Base-by-base conservation (phyloP, 2,888 invertebrate genomes). In the Pseudolycoriella hygida region DNA sequence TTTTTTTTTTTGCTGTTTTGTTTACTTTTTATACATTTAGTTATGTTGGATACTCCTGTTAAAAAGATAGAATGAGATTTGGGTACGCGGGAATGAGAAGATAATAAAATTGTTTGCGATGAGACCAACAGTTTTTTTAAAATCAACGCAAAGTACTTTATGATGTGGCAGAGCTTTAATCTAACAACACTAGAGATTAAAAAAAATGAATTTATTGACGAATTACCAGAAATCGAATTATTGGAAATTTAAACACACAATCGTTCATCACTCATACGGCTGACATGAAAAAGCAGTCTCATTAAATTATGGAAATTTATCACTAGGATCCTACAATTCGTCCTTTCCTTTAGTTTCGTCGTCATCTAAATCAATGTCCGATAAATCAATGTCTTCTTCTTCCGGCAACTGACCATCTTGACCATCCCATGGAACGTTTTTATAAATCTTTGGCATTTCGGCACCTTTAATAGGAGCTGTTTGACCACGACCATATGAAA, bases 401-500 rank as follows among this genome's bases (percentile, higher is more conserved):
- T 68, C 72, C 2, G 88, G 87, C 54, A 85, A 67, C 56, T 83
- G 81, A 0, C 86, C 93, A 60, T 97, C 94, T 59, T 92, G 83
- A 15, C 96, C 96, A 62, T 97, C 94, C 96, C 96, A 97, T 1
- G 86, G 69, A 18, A 80, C 80, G 1, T 74, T 71, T 39, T 67
- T 66, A 8, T 65, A 57, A 38, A 90, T 74, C 51, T 71, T 68
- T 8, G 93, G 93, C 60, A 93, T 72, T 54, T 76, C 72, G 0
- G 83, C 82, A 15, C 88, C 89, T 54, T 76, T 78, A 1, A 93
- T 76, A 0, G 93, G 87, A 0, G 85, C 81, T 1, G 93, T 94
- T 43, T 85, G 84, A 1, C 94, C 94, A 51, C 88, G 80, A 0
- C 96, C 96, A 62, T 84, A 94, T 8, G 90, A 86, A 19, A 97